Conservation (phyloP, 2,888 invertebrate species). For the Diachrysia chrysitis region DNA sequence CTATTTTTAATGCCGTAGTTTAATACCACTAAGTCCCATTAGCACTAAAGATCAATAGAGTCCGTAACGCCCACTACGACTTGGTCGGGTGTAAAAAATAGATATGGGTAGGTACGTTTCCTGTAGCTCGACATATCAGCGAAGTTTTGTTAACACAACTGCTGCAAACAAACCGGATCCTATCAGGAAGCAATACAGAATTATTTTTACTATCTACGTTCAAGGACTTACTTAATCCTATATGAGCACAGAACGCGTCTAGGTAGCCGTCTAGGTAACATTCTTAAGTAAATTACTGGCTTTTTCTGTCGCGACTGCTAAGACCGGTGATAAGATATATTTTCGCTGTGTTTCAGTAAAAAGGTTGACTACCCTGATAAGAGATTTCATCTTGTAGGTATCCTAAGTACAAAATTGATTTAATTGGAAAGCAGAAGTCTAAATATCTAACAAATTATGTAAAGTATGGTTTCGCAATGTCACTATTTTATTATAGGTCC, state of each 20-base stretch:
- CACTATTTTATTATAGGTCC: too few species aligned
- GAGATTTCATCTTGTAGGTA: too few species aligned
- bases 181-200: neutral
- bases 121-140: slow-evolving; percentile 4
- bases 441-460: neutral
- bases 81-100: neutral
- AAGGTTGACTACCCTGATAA: neutral
- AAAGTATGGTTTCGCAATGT: too few species aligned
- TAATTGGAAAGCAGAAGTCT: neutral
- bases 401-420: neutral
- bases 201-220: neutral
- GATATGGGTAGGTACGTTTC: neutral
- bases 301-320: neutral
- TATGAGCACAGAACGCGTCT: neutral
- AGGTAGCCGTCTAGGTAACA: neutral
- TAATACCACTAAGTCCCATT: neutral
- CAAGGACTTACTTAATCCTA: neutral
- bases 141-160: neutral
- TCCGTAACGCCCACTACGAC: neutral
- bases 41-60: slow-evolving; percentile 1
- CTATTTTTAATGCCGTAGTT: neutral
- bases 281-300: neutral
- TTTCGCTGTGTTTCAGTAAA: neutral
- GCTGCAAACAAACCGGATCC: neutral
- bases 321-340: neutral